Base-by-base conservation (phyloP, 2,888 invertebrate species). In the Sturmia bella region DNA sequence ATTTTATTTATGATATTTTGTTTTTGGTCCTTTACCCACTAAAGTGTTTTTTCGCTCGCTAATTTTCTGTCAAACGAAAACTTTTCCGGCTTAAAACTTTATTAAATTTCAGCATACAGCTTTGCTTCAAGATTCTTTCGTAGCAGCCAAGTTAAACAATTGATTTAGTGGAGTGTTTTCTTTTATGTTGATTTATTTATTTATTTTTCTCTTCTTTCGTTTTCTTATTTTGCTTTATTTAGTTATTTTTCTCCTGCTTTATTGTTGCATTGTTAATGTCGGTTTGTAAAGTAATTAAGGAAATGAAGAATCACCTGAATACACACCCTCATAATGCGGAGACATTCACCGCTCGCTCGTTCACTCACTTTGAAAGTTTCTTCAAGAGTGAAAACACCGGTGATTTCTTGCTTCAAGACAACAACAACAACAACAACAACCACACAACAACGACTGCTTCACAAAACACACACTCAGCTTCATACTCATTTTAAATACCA, bases 231-330 rank as follows among this genome's bases (percentile, higher is more conserved):
- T n/a, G 27, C n/a, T 6, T 13, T 48, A 6, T 59, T 43, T 52
- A 19, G 13, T 52, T 32, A n/a, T 54, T 24, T 12, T 1, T 57
- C 32, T 27, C 24, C 2, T 37, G 0, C 12, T 27, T 27, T 56
- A 7, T 72, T 21, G 37, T 41, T 32, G 32, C 7, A 12, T 45
- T 64, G n/a, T 63, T 70, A 48, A 56, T 80, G 41, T 56, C 54
- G 64, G 80, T 54, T 66, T 66, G 24, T 63, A 76, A 66, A 80
- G 64, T 82, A 78, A 82, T 82, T 74, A 78, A 69, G 77, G 82
- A 82, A 74, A 82, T 82, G 68, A 69, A 82, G 56, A 74, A 82
- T 74, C 73, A 78, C 73, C 73, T 74, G 56, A 64, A 74, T 17
- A 48, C 43, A 74, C 45, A 54, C 32, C 32, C 54, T 63, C 43